phyloP scores from a whole-genome alignment of 2,888 invertebrate species.

The Theodoxus fluviatilis region DNA sequence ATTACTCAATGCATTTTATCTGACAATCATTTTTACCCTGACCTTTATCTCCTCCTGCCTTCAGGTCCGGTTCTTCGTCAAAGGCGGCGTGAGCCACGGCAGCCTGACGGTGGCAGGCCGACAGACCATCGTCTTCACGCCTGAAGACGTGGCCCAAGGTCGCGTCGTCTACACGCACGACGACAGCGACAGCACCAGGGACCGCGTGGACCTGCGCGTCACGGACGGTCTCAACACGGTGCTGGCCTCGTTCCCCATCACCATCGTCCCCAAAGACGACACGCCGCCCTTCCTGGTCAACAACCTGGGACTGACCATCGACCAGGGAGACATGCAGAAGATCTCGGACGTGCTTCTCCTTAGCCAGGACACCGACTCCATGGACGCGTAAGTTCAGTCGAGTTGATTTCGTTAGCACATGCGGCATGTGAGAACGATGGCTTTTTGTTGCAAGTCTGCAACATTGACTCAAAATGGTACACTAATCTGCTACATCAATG shows the following conservation, averaged over 20 bases:
- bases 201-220: slow-evolving; percentile 59
- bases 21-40: background rate
- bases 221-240: slow-evolving; percentile 59
- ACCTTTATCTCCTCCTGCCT: too few relatives aligned
- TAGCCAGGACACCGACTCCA: slow-evolving; percentile 61
- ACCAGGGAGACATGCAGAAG: slow-evolving; percentile 56
- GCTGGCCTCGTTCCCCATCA: slow-evolving; percentile 58
- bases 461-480: too few relatives aligned
- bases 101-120: slow-evolving; percentile 52
- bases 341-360: slow-evolving; percentile 51
- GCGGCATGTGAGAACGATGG: too few relatives aligned
- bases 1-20: too few relatives aligned
- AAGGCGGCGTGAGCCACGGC: slow-evolving; percentile 60
- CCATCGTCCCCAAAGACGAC: slow-evolving; percentile 63
- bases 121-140: slow-evolving; percentile 53
- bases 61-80: slow-evolving; percentile 57
- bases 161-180: slow-evolving; percentile 59
- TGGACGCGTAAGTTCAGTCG: too few relatives aligned
- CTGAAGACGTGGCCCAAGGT: slow-evolving; percentile 51
- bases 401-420: too few relatives aligned
- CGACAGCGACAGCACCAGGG: slow-evolving; percentile 57
- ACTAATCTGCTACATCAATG: too few relatives aligned
- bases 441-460: too few relatives aligned
- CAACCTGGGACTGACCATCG: slow-evolving; percentile 53
- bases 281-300: slow-evolving; percentile 60